Evolutionary conservation across 2,113 vertebrate genomes (phyloP), one percentile per base, ranked within the genome.

Genomic region (Oreotrochilus melanogaster): DNA sequence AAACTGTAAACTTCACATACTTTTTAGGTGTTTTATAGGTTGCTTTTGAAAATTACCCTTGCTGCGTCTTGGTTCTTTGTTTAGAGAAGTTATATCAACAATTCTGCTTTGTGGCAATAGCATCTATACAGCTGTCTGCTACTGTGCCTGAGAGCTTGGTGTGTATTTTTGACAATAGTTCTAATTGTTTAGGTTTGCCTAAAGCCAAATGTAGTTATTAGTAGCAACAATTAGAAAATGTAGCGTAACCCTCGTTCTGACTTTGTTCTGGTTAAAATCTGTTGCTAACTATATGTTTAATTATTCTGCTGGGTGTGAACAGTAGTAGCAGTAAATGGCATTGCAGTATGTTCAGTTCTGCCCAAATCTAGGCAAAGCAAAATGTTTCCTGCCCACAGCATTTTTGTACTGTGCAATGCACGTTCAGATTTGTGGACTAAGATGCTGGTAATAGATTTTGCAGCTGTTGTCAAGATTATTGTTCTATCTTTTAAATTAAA

Each of bases 401-500:
- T 71, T 73, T 84, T 48, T 86, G 56, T 88, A 56, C 62, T 58
- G 45, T 83, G 86, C 42, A 23, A 27, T 95, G 82, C 90, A 78
- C 0, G 3, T 57, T 67, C 82, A 61, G 54, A 83, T 92, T 78
- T 86, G 82, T 97, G 91, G 85, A 93, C 61, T 65, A 70, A 92
- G 45, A 21, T 90, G 54, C 75, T 95, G 67, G 25, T 92, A 75
- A 78, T 71, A 37, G 18, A 58, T 76, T 92, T 92, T 92, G 39
- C 62, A 91, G 56, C 45, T 88, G 31, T 86, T 90, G 85, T 95
- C 65, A 79, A 85, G 42, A 88, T 64, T 81, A 30, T 30, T 95
- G 73, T 86, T 88, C 72, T 72, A 25, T 80, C 86, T 94, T 94
- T 86, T 78, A 74, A 84, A 96, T 97, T 96, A 97, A 97, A 96